Percentiles rank a stretch among this genome's conserved stretches.
Evolutionary conservation across 2,797 vertebrate genomes (phyloP).

Genomic region (Hyperoplus lanceolatus): DNA sequence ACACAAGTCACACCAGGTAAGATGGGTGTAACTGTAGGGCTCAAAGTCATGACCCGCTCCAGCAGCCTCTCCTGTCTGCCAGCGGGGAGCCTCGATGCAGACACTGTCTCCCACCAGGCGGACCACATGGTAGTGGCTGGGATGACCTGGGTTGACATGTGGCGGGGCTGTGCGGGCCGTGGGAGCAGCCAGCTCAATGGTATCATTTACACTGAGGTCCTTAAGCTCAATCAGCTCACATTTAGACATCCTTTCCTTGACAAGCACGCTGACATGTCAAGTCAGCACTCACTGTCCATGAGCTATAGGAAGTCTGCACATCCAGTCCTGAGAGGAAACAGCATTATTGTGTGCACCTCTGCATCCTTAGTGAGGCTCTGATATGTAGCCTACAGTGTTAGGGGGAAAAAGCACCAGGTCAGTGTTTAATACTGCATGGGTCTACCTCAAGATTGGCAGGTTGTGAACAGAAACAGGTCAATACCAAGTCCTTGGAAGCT

Average conservation of each 20-base stretch:
- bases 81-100: slow-evolving; percentile 64
- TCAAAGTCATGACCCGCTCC: slow-evolving; percentile 91
- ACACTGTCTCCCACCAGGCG: slow-evolving; percentile 79
- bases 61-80: slow-evolving; percentile 66
- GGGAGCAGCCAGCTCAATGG: slow-evolving; percentile 84
- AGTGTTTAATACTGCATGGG: not conserved
- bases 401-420: not conserved
- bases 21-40: slow-evolving; percentile 88
- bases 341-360: slow-evolving; percentile 1
- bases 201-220: slow-evolving; percentile 86
- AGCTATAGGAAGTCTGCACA: slow-evolving; percentile 13
- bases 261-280: slow-evolving; percentile 59
- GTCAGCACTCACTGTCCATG: slow-evolving; percentile 33
- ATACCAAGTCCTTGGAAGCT: slow-evolving; percentile 25
- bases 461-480: slow-evolving; percentile 4
- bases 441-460: slow-evolving; percentile 6
- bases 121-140: slow-evolving; percentile 66
- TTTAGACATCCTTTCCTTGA: slow-evolving; percentile 82
- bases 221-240: slow-evolving; percentile 94
- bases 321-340: slow-evolving; percentile 16
- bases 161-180: slow-evolving; percentile 31
- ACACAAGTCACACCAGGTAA: slow-evolving; percentile 97
- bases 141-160: slow-evolving; percentile 82
- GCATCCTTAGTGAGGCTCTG: slow-evolving; percentile 22
- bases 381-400: not conserved